A percentile compares a stretch with the other conserved stretches of the same genome.
Conservation (phyloP, 2,113 vertebrate species). For the Axis porcinus region DNA sequence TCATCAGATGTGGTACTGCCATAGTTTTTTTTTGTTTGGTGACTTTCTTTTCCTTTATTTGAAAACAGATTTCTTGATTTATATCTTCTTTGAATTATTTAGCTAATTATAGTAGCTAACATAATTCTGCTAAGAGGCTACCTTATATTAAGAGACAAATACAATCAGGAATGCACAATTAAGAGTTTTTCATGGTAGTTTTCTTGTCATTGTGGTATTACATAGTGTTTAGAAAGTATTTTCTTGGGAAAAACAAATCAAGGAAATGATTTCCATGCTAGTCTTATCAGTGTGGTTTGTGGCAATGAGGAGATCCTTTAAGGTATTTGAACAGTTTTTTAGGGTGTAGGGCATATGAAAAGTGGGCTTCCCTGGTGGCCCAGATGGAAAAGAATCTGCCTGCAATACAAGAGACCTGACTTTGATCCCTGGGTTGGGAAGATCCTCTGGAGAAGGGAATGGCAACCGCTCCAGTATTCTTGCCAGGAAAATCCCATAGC, state of each 20-base stretch:
- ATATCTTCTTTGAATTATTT: constrained; percentile 58
- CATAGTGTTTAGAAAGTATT: constrained; percentile 46
- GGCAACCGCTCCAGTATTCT: not conserved
- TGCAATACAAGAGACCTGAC: not conserved
- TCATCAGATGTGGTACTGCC: constrained; percentile 39
- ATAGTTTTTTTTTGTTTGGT: not conserved
- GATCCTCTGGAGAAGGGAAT: not conserved
- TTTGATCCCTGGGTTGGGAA: not conserved
- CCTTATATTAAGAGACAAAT: not conserved
- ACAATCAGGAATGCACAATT: constrained; percentile 11
- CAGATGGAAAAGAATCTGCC: not conserved
- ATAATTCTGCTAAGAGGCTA: constrained; percentile 17
- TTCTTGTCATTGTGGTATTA: constrained; percentile 33
- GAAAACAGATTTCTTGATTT: constrained; percentile 55
- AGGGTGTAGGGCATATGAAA: not conserved
- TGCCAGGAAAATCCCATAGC: not conserved
- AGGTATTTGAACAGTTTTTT: constrained; percentile 21
- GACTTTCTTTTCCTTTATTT: constrained; percentile 61
- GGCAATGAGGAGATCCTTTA: not conserved
- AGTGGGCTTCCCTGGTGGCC: not conserved
- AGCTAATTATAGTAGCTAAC: constrained; percentile 35
- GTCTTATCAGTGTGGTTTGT: constrained; percentile 31
- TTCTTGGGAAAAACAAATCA: constrained; percentile 62
- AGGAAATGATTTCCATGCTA: constrained; percentile 35
- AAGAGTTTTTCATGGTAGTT: not conserved